These are phyloP conservation scores for Malaclemys terrapin DNA, from an alignment of 2,113 vertebrate genomes.

Conservation along the genomic window DNA sequence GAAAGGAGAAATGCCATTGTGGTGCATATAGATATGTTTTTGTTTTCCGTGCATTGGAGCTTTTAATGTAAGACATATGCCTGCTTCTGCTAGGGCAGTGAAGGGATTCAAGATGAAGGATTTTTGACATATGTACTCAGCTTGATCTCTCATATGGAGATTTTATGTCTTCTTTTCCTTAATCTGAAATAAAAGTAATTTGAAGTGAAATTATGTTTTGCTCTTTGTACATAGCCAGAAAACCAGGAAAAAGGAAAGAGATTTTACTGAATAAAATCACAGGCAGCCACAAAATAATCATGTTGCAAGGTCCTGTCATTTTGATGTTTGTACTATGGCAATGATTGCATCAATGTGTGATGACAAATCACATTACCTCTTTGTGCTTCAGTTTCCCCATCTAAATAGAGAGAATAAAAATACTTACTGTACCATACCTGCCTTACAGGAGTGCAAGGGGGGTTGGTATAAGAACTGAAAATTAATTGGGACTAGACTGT, in stretches of 20 bases:
- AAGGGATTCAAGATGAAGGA: not conserved
- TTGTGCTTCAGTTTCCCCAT: not conserved
- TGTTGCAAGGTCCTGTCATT: not conserved
- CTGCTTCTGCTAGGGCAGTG: not conserved
- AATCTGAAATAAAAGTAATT: not conserved
- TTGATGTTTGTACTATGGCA: not conserved
- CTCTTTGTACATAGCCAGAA: not conserved
- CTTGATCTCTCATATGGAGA: not conserved
- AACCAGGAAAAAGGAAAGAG: not conserved
- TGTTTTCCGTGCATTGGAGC: not conserved
- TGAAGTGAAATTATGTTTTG: not conserved
- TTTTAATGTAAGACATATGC: not conserved
- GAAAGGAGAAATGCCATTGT: not conserved
- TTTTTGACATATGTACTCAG: not conserved
- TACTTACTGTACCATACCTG: not conserved
- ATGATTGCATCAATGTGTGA: not conserved
- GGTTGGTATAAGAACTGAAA: not conserved
- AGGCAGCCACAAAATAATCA: not conserved
- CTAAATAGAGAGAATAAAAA: not conserved
- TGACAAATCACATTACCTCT: not conserved
- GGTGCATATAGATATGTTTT: not conserved
- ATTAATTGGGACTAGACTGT: not conserved
- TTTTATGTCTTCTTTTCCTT: not conserved
- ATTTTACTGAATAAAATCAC: not conserved
- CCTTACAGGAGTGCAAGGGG: not conserved